Conservation (phyloP, 2,113 vertebrate genomes). For the Pycnonotus jocosus region DNA sequence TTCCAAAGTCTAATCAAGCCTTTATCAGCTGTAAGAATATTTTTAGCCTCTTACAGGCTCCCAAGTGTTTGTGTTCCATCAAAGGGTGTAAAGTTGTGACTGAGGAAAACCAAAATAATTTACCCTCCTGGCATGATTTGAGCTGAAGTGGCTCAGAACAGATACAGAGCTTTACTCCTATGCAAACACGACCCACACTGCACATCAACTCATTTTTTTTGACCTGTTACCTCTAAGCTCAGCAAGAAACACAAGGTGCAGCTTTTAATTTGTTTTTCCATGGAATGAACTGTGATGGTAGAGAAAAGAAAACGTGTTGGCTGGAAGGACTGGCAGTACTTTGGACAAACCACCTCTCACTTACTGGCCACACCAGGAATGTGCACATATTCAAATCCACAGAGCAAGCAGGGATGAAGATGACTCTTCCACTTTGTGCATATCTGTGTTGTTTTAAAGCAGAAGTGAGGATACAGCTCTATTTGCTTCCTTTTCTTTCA, state of each 20-base stretch:
- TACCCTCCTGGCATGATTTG: fast-evolving
- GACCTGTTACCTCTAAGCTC: background rate
- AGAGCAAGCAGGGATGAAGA: background rate
- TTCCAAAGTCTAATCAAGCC: background rate
- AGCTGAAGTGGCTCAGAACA: background rate
- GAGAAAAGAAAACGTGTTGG: background rate
- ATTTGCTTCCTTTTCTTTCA: background rate
- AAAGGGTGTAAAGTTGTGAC: background rate
- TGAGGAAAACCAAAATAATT: background rate
- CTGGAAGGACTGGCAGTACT: background rate
- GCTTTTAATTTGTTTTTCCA: background rate
- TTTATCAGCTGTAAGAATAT: background rate
- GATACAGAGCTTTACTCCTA: background rate
- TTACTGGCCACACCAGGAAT: background rate
- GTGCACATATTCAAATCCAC: fast-evolving
- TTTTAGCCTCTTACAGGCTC: background rate
- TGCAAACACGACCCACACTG: fast-evolving
- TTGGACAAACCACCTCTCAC: background rate
- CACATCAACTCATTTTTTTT: background rate
- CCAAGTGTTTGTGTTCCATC: background rate
- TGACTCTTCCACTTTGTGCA: background rate
- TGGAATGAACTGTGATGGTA: background rate
- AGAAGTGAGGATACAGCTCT: background rate
- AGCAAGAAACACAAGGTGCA: background rate
- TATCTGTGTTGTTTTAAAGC: background rate